Evolutionary conservation across 2,888 invertebrate genomes (phyloP), one percentile per base, ranked within the genome.

Genomic region (Zhuqinia jingwanae): DNA sequence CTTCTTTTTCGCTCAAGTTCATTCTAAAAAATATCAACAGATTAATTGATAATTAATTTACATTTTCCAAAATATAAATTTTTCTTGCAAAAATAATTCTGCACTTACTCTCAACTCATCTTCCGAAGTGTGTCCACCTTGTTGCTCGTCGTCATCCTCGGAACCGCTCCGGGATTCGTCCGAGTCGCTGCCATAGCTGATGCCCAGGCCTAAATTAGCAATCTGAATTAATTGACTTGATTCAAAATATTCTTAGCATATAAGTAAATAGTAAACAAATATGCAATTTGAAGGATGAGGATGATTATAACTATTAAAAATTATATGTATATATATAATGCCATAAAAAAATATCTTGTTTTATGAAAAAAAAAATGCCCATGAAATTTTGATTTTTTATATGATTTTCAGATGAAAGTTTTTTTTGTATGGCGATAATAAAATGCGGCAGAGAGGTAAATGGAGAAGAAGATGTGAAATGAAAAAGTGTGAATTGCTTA

Each of bases 51-150:
- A 87, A 47, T 56, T 53, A 30, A 22, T 78, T 22, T 56, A 42
- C 36, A 77, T 65, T 53, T 56, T 13, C 60, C 3, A 58, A 45
- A 56, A 83, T 60, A 56, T 56, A 5, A 84, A 70, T 22, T 15
- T 45, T 36, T 22, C n/a, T 42, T 42, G 13, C 36, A 42, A 11
- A 42, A 42, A 42, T 8, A 42, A n/a, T n/a, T n/a, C n/a, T n/a
- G n/a, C n/a, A n/a, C n/a, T 42, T 92, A 95, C 96, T 94, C 95
- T 95, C 27, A 97, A 93, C 92, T 96, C 96, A 81, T 95, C 94
- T 91, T 96, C 96, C 45, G 95, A 95, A 91, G 95, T 95, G 78
- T 93, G 92, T 2, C 92, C 92, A 60, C 92, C 92, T n/a, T 89
- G 90, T 80, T 89, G 90, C 84, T 89, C 90, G 27, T 90, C 93